phyloP scores from a whole-genome alignment of 2,113 vertebrate species.

The Hyla sarda region DNA sequence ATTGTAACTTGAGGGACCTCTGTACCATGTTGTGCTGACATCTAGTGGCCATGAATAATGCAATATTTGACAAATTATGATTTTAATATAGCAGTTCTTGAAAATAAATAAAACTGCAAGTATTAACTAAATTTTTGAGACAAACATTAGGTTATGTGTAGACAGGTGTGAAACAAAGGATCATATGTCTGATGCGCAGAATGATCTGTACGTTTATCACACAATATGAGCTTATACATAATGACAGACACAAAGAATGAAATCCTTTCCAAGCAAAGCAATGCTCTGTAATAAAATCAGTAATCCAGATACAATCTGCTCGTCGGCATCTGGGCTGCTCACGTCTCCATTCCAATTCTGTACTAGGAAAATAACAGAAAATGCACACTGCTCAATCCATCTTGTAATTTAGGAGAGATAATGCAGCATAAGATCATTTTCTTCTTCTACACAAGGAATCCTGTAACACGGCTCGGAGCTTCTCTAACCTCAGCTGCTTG shows the following conservation, averaged over 20 bases:
- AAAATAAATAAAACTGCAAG: not conserved
- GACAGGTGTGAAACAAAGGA: not conserved
- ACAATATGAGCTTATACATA: not conserved
- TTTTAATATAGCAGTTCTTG: not conserved
- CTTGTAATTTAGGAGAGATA: constrained; percentile 25
- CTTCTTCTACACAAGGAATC: not conserved
- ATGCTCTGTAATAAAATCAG: constrained; percentile 31
- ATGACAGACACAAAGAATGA: not conserved
- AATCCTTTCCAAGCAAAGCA: not conserved
- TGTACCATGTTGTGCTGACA: not conserved
- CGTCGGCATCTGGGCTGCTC: not conserved
- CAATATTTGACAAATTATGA: not conserved
- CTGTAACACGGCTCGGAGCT: not conserved
- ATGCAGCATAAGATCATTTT: not conserved
- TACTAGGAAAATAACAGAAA: constrained; percentile 1
- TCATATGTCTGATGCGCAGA: not conserved
- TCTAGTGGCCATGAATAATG: not conserved
- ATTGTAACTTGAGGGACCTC: not conserved
- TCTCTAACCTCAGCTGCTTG: constrained; percentile 17
- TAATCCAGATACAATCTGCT: constrained; percentile 28
- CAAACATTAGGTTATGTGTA: not conserved
- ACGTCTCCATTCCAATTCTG: not conserved
- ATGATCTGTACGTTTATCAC: not conserved
- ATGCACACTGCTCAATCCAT: not conserved
- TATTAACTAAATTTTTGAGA: not conserved